Base-by-base conservation (phyloP, 2,888 invertebrate species). In the Pterobdella sp. region DNA sequence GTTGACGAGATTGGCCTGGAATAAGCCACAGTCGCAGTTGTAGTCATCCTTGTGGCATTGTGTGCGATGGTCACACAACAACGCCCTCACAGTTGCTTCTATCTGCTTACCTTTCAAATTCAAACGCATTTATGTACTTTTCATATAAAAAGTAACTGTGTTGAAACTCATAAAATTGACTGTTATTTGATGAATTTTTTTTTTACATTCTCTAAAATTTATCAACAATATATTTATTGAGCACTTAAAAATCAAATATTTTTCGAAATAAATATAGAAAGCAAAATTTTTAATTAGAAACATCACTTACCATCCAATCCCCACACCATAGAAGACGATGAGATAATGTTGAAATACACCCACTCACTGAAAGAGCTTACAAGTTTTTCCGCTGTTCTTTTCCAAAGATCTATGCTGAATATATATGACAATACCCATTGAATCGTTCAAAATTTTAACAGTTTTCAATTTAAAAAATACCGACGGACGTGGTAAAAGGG, bases 271-370 rank as follows among this genome's bases (percentile, higher is more conserved):
- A n/a, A n/a, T n/a, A n/a, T n/a, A n/a, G n/a, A n/a, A n/a, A n/a
- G n/a, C n/a, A n/a, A n/a, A n/a, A n/a, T n/a, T n/a, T 49, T 49
- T 49, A 49, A 14, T 18, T n/a, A 49, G 14, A 49, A 14, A 49
- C 14, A 14, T 18, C 52, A 63, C 63, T 10, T 7, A 65, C 65
- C 71, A 14, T 71, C 32, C 22, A 63, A 32, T 26, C 63, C 71
- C 71, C 71, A 71, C 2, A 71, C 34, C 71, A 71, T 71, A 26
- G 71, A 71, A 1, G 71, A 71, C 22, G 71, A 71, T 1, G 71
- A 31, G 18, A 71, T 63, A 29, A 71, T 26, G 36, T 71, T 71
- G 52, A 71, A 63, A 35, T 32, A 42, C n/a, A 35, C 34, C 4
- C 36, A 32, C 0, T 32, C 32, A 35, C 56, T 71, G 34, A 71